Evolutionary conservation across 2,113 vertebrate genomes (phyloP).

Genomic region (Puffinus mauretanicus): DNA sequence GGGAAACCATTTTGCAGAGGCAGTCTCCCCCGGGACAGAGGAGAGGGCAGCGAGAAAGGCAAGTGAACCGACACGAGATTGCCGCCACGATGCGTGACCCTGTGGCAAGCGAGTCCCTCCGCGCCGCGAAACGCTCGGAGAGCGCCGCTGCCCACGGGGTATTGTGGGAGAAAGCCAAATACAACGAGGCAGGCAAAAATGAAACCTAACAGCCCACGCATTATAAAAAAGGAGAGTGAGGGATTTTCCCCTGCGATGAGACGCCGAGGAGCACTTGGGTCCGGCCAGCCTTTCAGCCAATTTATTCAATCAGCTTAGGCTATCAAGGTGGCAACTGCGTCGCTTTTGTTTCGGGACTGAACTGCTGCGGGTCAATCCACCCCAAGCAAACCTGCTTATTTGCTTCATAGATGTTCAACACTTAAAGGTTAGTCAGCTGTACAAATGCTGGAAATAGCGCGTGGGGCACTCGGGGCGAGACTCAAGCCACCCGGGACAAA

Average conservation of each 20-base stretch:
- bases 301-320: slow-evolving; percentile 57
- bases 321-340: slow-evolving; percentile 22
- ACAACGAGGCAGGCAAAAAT: slow-evolving; percentile 32
- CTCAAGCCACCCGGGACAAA: slow-evolving; percentile 40
- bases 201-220: background rate
- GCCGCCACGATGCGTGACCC: background rate
- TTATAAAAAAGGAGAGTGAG: background rate
- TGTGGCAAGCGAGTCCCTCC: background rate
- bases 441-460: background rate
- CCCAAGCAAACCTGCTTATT: slow-evolving; percentile 48
- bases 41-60: slow-evolving; percentile 2
- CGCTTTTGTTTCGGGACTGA: slow-evolving; percentile 29
- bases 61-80: slow-evolving; percentile 45
- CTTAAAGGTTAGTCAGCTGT: slow-evolving; percentile 39
- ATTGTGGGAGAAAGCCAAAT: slow-evolving; percentile 28
- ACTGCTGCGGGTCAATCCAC: slow-evolving; percentile 1
- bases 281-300: slow-evolving; percentile 36
- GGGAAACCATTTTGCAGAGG: slow-evolving; percentile 18
- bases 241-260: background rate
- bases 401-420: slow-evolving; percentile 13
- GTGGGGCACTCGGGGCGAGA: background rate
- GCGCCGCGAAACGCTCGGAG: background rate
- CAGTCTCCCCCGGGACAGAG: slow-evolving; percentile 41
- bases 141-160: background rate
- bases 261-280: background rate